Evolutionary conservation across 2,797 vertebrate genomes (phyloP).

Genomic region (Enteromius trimaculatus): DNA sequence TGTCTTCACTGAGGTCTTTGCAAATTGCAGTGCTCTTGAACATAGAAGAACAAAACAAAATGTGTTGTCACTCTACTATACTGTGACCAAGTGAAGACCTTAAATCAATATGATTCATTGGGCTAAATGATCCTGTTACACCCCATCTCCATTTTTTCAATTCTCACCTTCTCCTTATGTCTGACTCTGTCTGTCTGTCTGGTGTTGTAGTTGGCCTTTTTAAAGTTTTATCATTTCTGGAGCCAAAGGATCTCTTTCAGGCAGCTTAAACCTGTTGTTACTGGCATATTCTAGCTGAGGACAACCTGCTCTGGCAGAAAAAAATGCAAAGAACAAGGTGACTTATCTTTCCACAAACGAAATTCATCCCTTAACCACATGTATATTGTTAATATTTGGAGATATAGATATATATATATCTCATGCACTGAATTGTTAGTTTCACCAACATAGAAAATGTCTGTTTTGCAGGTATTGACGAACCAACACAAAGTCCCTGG

Average conservation of each 20-base stretch:
- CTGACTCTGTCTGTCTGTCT: constrained; percentile 37
- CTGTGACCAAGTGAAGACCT: neutral
- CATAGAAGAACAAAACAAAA: neutral
- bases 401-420: neutral
- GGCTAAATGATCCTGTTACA: too few species aligned
- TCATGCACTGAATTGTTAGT: neutral
- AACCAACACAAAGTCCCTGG: constrained; percentile 98
- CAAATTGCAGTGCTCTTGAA: neutral
- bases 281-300: constrained; percentile 98
- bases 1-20: neutral
- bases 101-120: too few species aligned
- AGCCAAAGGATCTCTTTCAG: constrained; percentile 99
- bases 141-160: constrained; percentile 18
- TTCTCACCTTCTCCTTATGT: constrained; percentile 29
- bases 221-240: constrained; percentile 98
- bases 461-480: constrained; percentile 87
- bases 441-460: neutral
- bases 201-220: constrained; percentile 91
- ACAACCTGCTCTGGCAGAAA: constrained; percentile 99
- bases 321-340: constrained; percentile 99
- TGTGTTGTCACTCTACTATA: neutral
- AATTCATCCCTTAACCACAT: neutral
- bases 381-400: neutral
- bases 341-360: constrained; percentile 50
- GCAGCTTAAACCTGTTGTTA: constrained; percentile 99